These are phyloP conservation scores for Probosciger aterrimus DNA, from an alignment of 2,113 vertebrate species.

Conservation along the genomic window DNA sequence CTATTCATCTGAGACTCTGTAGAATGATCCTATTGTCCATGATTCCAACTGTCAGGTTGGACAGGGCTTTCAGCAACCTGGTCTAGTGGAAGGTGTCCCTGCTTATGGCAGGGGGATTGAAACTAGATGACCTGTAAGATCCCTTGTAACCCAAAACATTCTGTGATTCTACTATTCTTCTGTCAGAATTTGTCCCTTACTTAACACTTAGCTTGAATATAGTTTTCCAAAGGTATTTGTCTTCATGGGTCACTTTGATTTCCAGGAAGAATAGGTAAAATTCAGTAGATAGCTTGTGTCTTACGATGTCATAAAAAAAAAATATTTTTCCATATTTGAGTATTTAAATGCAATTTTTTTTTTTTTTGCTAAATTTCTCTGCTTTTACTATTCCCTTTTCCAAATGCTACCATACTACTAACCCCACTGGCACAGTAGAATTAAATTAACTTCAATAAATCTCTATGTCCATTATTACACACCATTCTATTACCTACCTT, in stretches of 20 bases:
- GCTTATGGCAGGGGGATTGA: not conserved
- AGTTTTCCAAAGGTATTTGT: not conserved
- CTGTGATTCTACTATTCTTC: not conserved
- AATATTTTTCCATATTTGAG: not conserved
- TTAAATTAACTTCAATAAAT: not conserved
- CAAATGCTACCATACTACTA: not conserved
- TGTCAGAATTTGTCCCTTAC: not conserved
- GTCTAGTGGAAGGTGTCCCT: not conserved
- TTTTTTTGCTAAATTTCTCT: not conserved
- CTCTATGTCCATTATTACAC: not conserved
- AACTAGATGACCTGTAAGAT: not conserved
- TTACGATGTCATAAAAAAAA: not conserved
- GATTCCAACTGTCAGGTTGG: not conserved
- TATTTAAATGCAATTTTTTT: not conserved
- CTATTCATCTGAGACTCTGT: not conserved
- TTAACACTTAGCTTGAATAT: not conserved
- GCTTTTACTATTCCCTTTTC: not conserved
- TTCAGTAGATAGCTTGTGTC: not conserved
- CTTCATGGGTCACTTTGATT: not conserved
- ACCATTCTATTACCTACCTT: not conserved
- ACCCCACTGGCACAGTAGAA: not conserved
- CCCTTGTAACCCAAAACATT: not conserved
- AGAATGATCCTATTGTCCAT: not conserved
- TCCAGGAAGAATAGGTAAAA: not conserved
- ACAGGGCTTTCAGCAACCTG: not conserved